Evolutionary conservation across 2,888 invertebrate species (phyloP).

Genomic region (Polietes domitor): DNA sequence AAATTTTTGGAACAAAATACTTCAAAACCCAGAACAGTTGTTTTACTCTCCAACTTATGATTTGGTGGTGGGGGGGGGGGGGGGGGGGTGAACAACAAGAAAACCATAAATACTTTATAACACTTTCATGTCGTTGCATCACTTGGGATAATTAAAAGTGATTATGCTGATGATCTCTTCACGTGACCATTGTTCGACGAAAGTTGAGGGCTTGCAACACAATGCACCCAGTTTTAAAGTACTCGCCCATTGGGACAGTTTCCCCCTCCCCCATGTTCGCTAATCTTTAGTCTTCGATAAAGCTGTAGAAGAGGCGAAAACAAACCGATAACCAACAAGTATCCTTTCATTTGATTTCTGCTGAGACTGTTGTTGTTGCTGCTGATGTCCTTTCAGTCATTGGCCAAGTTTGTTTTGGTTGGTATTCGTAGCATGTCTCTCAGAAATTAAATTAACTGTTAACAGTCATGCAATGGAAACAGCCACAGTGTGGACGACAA

Average conservation of each 20-base stretch:
- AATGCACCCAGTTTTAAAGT: no score
- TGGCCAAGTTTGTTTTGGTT: neutral
- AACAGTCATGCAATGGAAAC: constrained; percentile 32
- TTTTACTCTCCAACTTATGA: no score
- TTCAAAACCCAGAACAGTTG: neutral
- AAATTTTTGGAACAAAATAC: neutral
- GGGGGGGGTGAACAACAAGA: no score
- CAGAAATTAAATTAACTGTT: constrained; percentile 64
- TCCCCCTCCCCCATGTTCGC: no score
- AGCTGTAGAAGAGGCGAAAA: neutral
- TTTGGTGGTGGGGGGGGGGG: no score
- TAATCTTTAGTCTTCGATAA: neutral
- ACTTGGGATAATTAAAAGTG: constrained; percentile 4
- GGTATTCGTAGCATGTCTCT: constrained; percentile 50
- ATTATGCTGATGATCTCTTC: constrained; percentile 5
- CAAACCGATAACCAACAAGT: neutral
- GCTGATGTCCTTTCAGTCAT: neutral
- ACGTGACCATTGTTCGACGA: constrained; percentile 3
- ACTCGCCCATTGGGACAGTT: no score
- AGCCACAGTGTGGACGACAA: neutral
- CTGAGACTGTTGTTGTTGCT: neutral
- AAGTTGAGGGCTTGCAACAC: neutral
- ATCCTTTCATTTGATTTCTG: neutral
- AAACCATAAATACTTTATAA: neutral
- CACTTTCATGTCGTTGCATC: neutral